Evolutionary conservation across 1,140 invertebrate species (phyloP), one percentile per base, ranked within the genome.

Genomic region (Tribolium madens): DNA sequence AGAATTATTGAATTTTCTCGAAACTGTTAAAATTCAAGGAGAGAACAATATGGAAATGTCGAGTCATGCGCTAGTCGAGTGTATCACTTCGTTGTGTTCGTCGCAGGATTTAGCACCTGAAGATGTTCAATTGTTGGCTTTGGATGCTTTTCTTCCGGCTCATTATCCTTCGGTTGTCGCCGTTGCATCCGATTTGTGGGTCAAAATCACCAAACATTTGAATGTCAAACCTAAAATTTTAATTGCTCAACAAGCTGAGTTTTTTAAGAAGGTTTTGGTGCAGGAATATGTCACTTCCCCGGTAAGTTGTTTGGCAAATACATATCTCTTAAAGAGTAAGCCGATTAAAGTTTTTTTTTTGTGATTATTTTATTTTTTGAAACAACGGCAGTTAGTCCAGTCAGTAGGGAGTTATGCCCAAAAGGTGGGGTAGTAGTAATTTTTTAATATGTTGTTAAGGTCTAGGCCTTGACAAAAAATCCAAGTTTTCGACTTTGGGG

Each of bases 121-220:
- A 72, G 89, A 92, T 57, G 84, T 86, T 0, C 86, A 91, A 64
- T 79, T 84, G 1, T 76, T 93, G 18, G 89, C 89, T 0, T 79
- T 92, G 64, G 91, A 92, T 53, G 86, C 90, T 10, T 83, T 96
- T 7, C 86, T 92, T 18, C 88, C 91, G 36, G 87, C 89, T 21
- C 92, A 95, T 85, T 90, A 94, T 85, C 93, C 92, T 4, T 86
- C 89, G 4, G 88, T 93, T 10, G 81, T 88, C 71, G 87, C 87
- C 68, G 83, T 88, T 2, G 81, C 86, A 53, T 86, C 87, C 13
- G 86, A 88, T 76, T 84, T 92, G 9, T 94, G 92, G 92, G 79
- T 87, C 0, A 91, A 91, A 77, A 86, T 93, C 15, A 81, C 90
- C 0, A 89, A 89, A 47, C 87, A 89, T 75, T 87, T 91, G 18